phyloP scores from a whole-genome alignment of 2,888 invertebrate genomes.

The Andricus quercusramuli region DNA sequence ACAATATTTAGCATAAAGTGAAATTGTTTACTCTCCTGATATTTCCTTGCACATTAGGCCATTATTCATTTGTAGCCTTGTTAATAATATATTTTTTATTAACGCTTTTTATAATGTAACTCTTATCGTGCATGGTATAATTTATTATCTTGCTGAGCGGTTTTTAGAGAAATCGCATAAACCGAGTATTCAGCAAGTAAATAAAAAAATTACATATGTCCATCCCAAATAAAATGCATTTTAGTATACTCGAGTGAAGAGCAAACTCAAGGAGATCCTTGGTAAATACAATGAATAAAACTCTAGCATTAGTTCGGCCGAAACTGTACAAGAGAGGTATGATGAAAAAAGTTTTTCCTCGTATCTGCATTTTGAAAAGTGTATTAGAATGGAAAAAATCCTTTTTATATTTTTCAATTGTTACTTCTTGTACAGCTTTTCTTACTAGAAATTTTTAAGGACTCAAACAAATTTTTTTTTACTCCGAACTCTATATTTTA shows the following conservation, averaged over 20 bases:
- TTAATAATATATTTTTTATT: too few relatives aligned
- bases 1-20: too few relatives aligned
- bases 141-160: too few relatives aligned
- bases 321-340: slow-evolving; percentile 42
- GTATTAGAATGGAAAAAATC: neutral
- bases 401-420: neutral
- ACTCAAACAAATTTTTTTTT: too few relatives aligned
- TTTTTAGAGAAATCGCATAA: neutral
- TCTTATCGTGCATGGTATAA: too few relatives aligned
- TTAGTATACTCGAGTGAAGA: slow-evolving; percentile 41
- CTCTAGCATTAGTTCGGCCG: slow-evolving; percentile 38
- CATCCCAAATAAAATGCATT: slow-evolving; percentile 7
- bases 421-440: too few relatives aligned
- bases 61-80: too few relatives aligned
- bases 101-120: too few relatives aligned
- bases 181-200: neutral
- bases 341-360: slow-evolving; percentile 62
- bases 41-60: too few relatives aligned
- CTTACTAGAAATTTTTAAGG: too few relatives aligned
- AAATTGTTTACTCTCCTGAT: too few relatives aligned
- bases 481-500: too few relatives aligned
- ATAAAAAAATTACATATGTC: slow-evolving; percentile 13
- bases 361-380: slow-evolving; percentile 3
- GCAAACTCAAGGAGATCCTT: slow-evolving; percentile 45
- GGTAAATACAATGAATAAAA: slow-evolving; percentile 47